These are phyloP conservation scores for Rhipidura dahli DNA, from an alignment of 2,113 vertebrate genomes.

Conservation along the genomic window DNA sequence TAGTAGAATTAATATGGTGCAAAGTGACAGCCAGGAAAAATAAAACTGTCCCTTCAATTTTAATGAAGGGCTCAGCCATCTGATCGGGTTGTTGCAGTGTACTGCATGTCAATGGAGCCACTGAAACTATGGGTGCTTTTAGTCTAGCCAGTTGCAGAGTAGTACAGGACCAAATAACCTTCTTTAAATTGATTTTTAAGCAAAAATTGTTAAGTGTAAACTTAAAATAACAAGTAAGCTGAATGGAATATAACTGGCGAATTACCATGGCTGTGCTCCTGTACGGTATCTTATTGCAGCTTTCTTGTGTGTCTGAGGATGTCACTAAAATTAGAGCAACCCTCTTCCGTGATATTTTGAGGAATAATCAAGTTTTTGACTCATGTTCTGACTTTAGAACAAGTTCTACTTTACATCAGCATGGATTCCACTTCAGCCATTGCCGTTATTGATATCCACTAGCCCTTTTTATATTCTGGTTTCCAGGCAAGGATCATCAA, in stretches of 20 bases:
- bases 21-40: conserved; percentile 4
- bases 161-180: not conserved
- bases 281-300: not conserved
- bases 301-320: not conserved
- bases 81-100: not conserved
- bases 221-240: not conserved
- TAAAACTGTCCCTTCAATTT: not conserved
- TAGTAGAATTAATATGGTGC: not conserved
- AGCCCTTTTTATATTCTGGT: not conserved
- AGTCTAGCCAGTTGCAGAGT: not conserved
- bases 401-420: not conserved
- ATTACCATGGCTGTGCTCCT: not conserved
- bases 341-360: not conserved
- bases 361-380: not conserved
- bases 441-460: not conserved
- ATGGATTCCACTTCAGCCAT: not conserved
- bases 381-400: not conserved
- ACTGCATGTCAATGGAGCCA: not conserved
- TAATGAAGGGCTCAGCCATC: not conserved
- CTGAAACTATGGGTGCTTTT: not conserved
- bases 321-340: not conserved
- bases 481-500: not conserved
- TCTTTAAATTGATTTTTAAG: not conserved
- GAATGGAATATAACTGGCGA: not conserved
- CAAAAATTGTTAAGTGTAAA: not conserved